Base-by-base conservation (phyloP, 1,140 invertebrate species). In the Samia ricini region DNA sequence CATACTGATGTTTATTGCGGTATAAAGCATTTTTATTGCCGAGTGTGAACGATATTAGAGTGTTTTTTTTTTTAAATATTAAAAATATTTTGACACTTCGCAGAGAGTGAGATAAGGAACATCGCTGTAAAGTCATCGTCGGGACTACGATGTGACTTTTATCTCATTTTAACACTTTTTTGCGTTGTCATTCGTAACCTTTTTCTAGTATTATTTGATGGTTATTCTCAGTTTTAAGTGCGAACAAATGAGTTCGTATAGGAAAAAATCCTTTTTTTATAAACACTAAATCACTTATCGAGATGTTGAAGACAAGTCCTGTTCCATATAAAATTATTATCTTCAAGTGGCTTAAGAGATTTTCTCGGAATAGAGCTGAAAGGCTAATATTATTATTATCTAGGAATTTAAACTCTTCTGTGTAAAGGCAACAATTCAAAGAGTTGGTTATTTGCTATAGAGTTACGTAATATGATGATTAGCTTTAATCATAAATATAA, bases 31-130 rank as follows among this genome's bases (percentile, higher is more conserved):
- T 33, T 60, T 60, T 36, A 59, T 21, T 48, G n/a, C 29, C 51
- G 5, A 20, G 33, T 18, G 23, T 55, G 55, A 57, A 66, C 23
- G 19, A 64, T 22, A 55, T 23, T n/a, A 55, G 20, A 24, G 52
- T 63, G 58, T 61, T 5, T 42, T 42, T 62, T 61, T 42, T 42
- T 62, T 61, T 29, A 4, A 29, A 36, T 20, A 36, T 20, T 57
- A 12, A 33, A 58, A 74, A 72, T 77, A 74, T 77, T 81, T 77
- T 81, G 76, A 78, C 76, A 77, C 69, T 75, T 71, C 54, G 60
- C 61, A 71, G 64, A 61, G 36, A 7, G n/a, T 10, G 36, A 56
- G 66, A 68, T 68, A 68, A 68, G 61, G 48, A 64, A 60, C 61
- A 55, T 64, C 58, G 59, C 48, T 50, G 49, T 64, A 68, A 68